Evolutionary conservation across 2,113 vertebrate genomes (phyloP).

Genomic region (Indicator maculatus): DNA sequence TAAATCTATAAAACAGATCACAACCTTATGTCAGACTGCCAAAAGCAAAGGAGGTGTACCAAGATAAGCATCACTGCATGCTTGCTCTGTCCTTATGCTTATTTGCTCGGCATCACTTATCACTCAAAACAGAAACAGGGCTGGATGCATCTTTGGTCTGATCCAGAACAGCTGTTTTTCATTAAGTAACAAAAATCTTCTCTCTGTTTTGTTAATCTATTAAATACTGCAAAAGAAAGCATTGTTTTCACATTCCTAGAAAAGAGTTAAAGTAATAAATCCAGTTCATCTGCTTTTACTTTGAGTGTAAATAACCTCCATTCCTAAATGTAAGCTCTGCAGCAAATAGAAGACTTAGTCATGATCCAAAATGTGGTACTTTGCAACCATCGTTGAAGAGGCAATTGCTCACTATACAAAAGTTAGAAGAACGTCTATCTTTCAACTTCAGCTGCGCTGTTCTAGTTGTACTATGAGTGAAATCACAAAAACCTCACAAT

Average conservation of each 20-base stretch:
- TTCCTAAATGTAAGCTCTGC: constrained; percentile 8
- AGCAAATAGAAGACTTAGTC: neutral
- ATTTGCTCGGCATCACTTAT: constrained; percentile 25
- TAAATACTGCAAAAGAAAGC: constrained; percentile 39
- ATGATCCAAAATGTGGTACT: neutral
- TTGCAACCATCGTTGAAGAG: neutral
- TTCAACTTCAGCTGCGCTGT: neutral
- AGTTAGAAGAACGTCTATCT: neutral
- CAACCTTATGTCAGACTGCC: neutral
- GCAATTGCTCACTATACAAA: neutral
- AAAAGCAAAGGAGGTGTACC: constrained; percentile 5
- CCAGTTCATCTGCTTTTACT: constrained; percentile 58
- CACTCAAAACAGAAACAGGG: constrained; percentile 38
- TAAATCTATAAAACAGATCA: constrained; percentile 10
- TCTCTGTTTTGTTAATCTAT: constrained; percentile 39
- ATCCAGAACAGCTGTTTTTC: constrained; percentile 47
- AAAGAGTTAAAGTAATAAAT: constrained; percentile 48
- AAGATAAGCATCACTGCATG: constrained; percentile 2
- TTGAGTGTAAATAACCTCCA: neutral
- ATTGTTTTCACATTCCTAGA: constrained; percentile 50
- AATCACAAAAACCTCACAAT: neutral
- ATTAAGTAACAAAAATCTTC: constrained; percentile 27
- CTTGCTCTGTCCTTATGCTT: neutral
- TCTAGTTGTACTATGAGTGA: neutral
- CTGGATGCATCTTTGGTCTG: constrained; percentile 6